Base-by-base conservation (phyloP, 2,797 vertebrate genomes). In the Trematomus bernacchii region DNA sequence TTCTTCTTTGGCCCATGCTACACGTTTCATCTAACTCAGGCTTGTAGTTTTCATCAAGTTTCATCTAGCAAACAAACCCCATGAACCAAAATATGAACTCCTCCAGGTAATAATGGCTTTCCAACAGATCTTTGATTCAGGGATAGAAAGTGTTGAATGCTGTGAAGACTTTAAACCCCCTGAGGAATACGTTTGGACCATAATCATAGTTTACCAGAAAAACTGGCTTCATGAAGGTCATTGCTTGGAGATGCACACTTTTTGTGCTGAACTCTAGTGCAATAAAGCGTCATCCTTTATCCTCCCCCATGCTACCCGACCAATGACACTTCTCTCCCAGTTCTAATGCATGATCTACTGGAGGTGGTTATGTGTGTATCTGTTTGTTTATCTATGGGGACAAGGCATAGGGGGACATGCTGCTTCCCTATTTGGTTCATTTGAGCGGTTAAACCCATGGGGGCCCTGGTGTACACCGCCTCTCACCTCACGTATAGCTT, bases 401-500 rank as follows among this genome's bases (percentile, higher is more conserved):
- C 44, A 1, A 27, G 46, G 23, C 61, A 67, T 69, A 59, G 46
- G 70, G 61, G 75, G 77, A 55, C 55, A 53, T 44, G 51, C 47
- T n/a, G 65, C 53, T 61, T 78, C 37, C 37, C 33, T 55, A 48
- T 70, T 71, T 69, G 74, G 78, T 73, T 86, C 72, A 66, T 79
- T 87, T 79, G 80, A 90, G 77, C 23, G 1, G 51, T 65, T 76
- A 69, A 77, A 58, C 52, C 50, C 65, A 1, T 15, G 46, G 50
- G 64, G 64, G 27, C 59, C 46, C 19, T 27, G 54, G 73, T 62
- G 58, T 62, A 50, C 77, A 73, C 55, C 73, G 67, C 40, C 2
- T 23, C 46, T 66, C 44, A 69, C 81, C 66, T 48, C 57, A 2
- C 87, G 79, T 57, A 86, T 74, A 80, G 68, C 50, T 79, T 63